Evolutionary conservation across 2,888 invertebrate genomes (phyloP).

Genomic region (Cheilosia vernalis): DNA sequence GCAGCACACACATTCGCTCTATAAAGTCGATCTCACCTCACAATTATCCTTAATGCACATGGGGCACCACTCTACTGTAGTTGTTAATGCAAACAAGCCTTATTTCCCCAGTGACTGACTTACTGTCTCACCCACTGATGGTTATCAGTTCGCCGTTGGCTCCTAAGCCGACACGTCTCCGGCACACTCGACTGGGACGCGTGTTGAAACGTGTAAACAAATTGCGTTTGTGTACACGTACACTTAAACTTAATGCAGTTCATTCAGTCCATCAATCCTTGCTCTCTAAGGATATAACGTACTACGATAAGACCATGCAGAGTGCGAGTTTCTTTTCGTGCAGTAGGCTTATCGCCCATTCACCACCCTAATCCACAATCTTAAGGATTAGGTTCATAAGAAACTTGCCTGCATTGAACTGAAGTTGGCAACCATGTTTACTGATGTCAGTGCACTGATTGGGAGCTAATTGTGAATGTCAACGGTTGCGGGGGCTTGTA

Average conservation of each 20-base stretch:
- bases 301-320: constrained; percentile 9
- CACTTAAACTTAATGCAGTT: constrained; percentile 54
- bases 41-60: constrained; percentile 22
- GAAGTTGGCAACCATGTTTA: constrained; percentile 67
- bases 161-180: constrained; percentile 61
- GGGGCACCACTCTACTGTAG: not conserved
- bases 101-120: constrained; percentile 14
- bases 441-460: constrained; percentile 68
- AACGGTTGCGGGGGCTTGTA: constrained; percentile 34
- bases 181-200: constrained; percentile 36
- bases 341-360: constrained; percentile 43
- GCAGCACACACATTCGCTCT: too few species aligned
- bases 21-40: too few species aligned
- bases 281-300: constrained; percentile 14
- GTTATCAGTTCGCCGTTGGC: constrained; percentile 61
- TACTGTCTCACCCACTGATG: constrained; percentile 39
- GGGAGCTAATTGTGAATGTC: constrained; percentile 64
- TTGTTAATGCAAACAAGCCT: not conserved
- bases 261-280: constrained; percentile 24
- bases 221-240: constrained; percentile 65
- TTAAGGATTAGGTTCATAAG: constrained; percentile 17
- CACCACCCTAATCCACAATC: constrained; percentile 19
- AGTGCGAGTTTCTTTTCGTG: not conserved
- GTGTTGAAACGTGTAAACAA: constrained; percentile 71
- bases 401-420: constrained; percentile 55